Evolutionary conservation across 2,888 invertebrate genomes (phyloP), one percentile per base, ranked within the genome.

Genomic region (Drosophila engyochracea): DNA sequence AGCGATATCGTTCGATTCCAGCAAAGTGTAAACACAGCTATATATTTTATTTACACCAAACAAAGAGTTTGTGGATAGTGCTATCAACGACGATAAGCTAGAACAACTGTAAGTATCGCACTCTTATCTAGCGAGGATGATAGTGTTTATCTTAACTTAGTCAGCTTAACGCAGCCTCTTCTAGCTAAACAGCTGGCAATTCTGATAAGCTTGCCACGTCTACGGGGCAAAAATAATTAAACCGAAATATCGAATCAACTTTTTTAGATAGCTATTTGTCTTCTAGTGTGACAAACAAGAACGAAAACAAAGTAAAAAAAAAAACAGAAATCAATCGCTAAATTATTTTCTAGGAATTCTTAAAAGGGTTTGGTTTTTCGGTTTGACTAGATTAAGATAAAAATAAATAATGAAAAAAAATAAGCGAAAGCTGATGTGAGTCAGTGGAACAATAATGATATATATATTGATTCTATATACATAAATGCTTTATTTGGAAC

Each of bases 291-390:
- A 19, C 35, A n/a, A 66, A 63, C 7, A 30, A 60, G 57, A 75
- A 57, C 49, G 61, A 76, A 71, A 58, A 49, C 51, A 33, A 74
- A 65, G 2, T 16, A 3, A 30, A n/a, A 7, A 10, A 16, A 28
- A 14, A 64, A 47, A 28, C 28, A 33, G 22, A 78, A 68, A 57
- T 28, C 19, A 51, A 53, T 28, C n/a, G n/a, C 14, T 47, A 52
- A 33, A 77, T 19, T 52, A 19, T 12, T 3, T 75, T 77, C 71
- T 33, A 54, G 22, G 71, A 78, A 76, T 74, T 64, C 35, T 31
- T 2, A 9, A 65, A 53, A 55, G 66, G 68, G 37, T 65, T 67
- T 31, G 14, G 49, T 54, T n/a, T 58, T 51, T 53, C 7, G 37
- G 51, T 41, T 55, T 51, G 37, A n/a, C 28, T 57, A 22, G 59